Base-by-base conservation (phyloP, 2,797 vertebrate genomes). In the Hozukius guyotensis region DNA sequence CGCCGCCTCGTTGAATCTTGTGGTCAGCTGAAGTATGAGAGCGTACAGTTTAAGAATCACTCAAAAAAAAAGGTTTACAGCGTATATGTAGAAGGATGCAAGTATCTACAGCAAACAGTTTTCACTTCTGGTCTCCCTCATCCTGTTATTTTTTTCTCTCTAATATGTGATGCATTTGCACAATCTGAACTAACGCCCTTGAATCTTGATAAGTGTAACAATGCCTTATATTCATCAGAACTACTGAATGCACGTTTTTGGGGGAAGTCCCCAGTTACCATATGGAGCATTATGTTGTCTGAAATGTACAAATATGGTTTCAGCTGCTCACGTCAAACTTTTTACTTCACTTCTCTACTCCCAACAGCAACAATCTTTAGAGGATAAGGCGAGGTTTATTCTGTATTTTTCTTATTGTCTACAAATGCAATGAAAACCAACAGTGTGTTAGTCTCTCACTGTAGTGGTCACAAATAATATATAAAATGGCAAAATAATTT, bases 211-310 rank as follows among this genome's bases (percentile, higher is more conserved):
- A 91, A 90, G 82, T 93, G 94, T 95, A 95, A 96, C 92, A 96
- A 96, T 97, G 97, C 97, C 97, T 98, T 97, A 97, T 95, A 81
- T 83, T 85, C 83, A 91, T 90, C 94, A 91, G 93, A 96, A 96
- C 96, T 97, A 96, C 96, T 96, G 96, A 96, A 95, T 96, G 96
- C 91, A 92, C 89, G 78, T 91, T 85, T 70, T 68, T 60, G 59
- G 85, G 82, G 92, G 89, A 79, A 84, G 82, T 82, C 88, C 90
- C 25, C 90, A 77, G 84, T 92, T 94, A 94, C 85, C 83, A 84
- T 89, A 87, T 91, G 89, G 92, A 90, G 86, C 92, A 90, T 93
- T 76, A 90, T 87, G 86, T 86, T 82, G 75, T 92, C 83, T 82
- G 90, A 92, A 74, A 89, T 81, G 87, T 84, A 93, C 93, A 91